Evolutionary conservation across 2,113 vertebrate genomes (phyloP).

Genomic region (Turdus rufiventris): DNA sequence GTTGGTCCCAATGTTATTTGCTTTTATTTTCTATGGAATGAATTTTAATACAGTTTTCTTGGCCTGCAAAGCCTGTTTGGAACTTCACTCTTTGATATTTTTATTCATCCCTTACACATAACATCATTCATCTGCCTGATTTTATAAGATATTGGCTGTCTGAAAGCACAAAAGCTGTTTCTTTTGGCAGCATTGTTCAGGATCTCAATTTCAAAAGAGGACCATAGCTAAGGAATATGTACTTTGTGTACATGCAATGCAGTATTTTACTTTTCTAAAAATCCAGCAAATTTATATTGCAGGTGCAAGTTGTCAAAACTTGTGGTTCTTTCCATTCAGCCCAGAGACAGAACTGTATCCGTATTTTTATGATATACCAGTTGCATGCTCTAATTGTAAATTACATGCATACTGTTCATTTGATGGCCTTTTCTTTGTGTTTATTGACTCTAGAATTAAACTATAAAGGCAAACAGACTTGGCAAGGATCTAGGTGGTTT

Average conservation of each 20-base stretch:
- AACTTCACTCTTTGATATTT: constrained; percentile 28
- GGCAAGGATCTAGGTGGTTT: constrained; percentile 38
- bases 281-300: not conserved
- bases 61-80: constrained; percentile 11
- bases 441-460: constrained; percentile 40
- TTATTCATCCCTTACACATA: constrained; percentile 52
- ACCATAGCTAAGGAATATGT: not conserved
- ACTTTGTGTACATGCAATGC: not conserved
- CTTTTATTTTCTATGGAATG: constrained; percentile 29
- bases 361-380: constrained; percentile 38
- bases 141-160: constrained; percentile 54
- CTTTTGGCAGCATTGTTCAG: constrained; percentile 32
- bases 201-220: constrained; percentile 30
- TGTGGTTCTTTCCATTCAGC: constrained; percentile 12
- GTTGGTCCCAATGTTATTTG: not conserved
- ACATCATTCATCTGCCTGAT: constrained; percentile 35
- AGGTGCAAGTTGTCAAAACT: constrained; percentile 50
- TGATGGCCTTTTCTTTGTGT: constrained; percentile 25
- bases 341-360: not conserved
- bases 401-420: not conserved
- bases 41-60: constrained; percentile 32
- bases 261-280: constrained; percentile 46
- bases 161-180: constrained; percentile 53
- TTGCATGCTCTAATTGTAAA: constrained; percentile 47
- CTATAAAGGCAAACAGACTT: constrained; percentile 36